Evolutionary conservation across 1,140 invertebrate species (phyloP).

Genomic region (Ridgeia piscesae): DNA sequence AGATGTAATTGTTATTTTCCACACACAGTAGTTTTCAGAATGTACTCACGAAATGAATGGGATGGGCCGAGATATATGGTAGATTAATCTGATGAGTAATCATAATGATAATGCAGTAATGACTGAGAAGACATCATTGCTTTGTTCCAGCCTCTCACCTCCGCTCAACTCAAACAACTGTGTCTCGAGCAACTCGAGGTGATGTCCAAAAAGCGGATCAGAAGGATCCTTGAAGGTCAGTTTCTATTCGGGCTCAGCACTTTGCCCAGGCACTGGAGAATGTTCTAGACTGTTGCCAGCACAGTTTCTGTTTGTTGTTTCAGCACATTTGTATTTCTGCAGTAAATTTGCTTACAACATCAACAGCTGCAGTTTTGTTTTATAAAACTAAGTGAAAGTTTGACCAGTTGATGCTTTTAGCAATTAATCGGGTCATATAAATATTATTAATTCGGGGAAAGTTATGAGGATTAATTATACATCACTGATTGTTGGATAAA

Average conservation of each 20-base stretch:
- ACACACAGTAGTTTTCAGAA: background rate
- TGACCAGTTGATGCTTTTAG: background rate
- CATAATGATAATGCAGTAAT: background rate
- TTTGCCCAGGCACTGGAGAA: background rate
- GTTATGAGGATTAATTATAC: too few relatives aligned
- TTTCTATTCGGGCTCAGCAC: background rate
- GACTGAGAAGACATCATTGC: background rate
- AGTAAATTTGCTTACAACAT: background rate
- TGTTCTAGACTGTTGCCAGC: background rate
- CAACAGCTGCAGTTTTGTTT: background rate
- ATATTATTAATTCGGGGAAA: background rate
- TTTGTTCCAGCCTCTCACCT: slow-evolving; percentile 40
- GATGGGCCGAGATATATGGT: background rate
- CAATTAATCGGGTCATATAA: background rate
- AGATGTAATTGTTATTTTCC: too few relatives aligned
- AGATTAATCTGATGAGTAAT: background rate
- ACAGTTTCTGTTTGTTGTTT: background rate
- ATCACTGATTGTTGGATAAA: too few relatives aligned
- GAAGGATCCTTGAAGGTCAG: slow-evolving; percentile 50
- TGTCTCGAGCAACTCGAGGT: slow-evolving; percentile 55
- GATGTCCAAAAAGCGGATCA: slow-evolving; percentile 57
- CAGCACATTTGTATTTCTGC: background rate
- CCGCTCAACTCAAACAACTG: slow-evolving; percentile 48
- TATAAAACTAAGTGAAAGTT: background rate
- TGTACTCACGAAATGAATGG: background rate